Evolutionary conservation across 2,888 invertebrate genomes (phyloP).

Genomic region (Pocota personata): DNA sequence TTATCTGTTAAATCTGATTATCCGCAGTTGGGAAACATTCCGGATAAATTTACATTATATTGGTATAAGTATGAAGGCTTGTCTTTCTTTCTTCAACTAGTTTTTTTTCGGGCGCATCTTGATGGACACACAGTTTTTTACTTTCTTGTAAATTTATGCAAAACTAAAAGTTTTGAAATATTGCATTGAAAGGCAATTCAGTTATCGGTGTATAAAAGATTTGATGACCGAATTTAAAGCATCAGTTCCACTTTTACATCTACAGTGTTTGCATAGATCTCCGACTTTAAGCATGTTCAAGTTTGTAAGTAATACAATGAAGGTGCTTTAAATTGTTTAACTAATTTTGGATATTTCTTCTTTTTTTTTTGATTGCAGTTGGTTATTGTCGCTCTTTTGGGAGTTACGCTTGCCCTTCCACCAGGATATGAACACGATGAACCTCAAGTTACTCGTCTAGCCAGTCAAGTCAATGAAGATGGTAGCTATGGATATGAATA

Average conservation of each 20-base stretch:
- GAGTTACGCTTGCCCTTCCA: conserved; percentile 64
- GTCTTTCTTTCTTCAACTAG: background rate
- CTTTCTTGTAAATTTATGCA: conserved; percentile 47
- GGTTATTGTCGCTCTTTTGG: conserved; percentile 70
- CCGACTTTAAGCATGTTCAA: conserved; percentile 43
- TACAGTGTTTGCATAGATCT: background rate
- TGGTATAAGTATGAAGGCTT: background rate
- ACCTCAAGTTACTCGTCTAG: conserved; percentile 27
- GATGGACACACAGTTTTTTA: background rate
- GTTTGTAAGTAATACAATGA: conserved; percentile 17
- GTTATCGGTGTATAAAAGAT: conserved; percentile 38
- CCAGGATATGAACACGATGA: conserved; percentile 6
- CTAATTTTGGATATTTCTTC: conserved; percentile 42
- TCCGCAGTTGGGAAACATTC: background rate
- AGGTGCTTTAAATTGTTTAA: background rate
- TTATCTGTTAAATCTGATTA: background rate
- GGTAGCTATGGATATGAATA: conserved; percentile 82
- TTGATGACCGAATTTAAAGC: background rate
- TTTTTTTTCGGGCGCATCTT: conserved; percentile 13
- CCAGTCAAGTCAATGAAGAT: conserved; percentile 78
- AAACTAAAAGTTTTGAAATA: conserved; percentile 42
- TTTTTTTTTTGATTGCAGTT: conserved; percentile 52
- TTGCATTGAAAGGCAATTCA: background rate
- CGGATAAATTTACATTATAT: background rate
- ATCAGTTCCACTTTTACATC: conserved; percentile 37